These are phyloP conservation scores for Rhinogobio ventralis DNA, from an alignment of 2,797 vertebrate genomes.

Conservation along the genomic window DNA sequence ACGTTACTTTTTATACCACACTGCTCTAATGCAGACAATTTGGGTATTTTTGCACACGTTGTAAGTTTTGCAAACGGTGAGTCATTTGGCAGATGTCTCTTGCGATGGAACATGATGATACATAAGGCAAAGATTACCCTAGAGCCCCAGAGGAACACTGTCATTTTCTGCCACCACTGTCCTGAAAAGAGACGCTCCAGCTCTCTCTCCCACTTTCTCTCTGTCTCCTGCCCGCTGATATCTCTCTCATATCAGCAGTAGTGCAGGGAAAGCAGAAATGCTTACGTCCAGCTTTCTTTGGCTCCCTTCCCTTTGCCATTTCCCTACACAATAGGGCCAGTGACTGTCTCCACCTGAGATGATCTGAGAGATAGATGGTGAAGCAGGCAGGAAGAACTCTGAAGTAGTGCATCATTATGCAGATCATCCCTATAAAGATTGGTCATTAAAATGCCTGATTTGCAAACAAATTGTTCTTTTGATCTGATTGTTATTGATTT, in stretches of 20 bases:
- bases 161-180: constrained; percentile 53
- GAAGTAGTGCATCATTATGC: background rate
- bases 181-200: constrained; percentile 52
- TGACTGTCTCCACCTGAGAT: constrained; percentile 58
- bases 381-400: constrained; percentile 21
- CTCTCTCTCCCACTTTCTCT: constrained; percentile 42
- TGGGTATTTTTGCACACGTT: constrained; percentile 50
- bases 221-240: constrained; percentile 49
- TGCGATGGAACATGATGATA: constrained; percentile 56
- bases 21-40: constrained; percentile 45
- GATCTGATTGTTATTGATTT: background rate
- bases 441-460: background rate
- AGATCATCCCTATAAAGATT: background rate
- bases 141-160: constrained; percentile 46
- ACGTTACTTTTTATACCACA: constrained; percentile 33
- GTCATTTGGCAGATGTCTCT: constrained; percentile 53
- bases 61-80: constrained; percentile 51
- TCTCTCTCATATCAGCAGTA: constrained; percentile 66
- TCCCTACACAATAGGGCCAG: constrained; percentile 29
- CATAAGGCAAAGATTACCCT: constrained; percentile 60
- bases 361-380: constrained; percentile 54
- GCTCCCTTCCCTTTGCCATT: constrained; percentile 44
- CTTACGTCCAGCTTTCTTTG: constrained; percentile 62
- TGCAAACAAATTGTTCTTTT: background rate
- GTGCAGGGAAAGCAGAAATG: constrained; percentile 64